These are phyloP conservation scores for Nestor notabilis DNA, from an alignment of 2,113 vertebrate genomes.

Conservation along the genomic window DNA sequence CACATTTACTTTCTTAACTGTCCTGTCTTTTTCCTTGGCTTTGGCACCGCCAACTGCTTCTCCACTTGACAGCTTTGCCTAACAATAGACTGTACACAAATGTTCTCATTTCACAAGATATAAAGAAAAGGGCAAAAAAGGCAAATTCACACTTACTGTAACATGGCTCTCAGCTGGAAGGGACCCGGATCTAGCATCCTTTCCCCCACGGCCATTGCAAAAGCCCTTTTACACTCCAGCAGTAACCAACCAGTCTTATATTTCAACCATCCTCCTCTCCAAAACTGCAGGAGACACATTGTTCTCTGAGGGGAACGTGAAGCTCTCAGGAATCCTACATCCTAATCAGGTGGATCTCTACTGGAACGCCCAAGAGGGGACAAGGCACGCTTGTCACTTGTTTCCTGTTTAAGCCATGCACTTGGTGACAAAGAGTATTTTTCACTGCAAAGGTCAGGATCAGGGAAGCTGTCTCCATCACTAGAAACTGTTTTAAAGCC, in stretches of 20 bases:
- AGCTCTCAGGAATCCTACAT: neutral
- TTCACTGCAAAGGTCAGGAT: neutral
- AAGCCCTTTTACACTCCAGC: fast-evolving
- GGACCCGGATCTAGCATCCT: neutral
- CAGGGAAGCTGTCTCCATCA: neutral
- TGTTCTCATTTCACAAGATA: neutral
- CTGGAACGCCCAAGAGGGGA: neutral
- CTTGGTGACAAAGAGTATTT: neutral
- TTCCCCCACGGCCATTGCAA: fast-evolving
- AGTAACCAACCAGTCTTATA: neutral
- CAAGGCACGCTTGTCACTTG: fast-evolving
- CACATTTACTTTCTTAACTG: neutral
- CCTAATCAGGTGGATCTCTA: neutral
- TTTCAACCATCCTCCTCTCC: neutral
- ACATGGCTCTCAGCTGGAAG: fast-evolving
- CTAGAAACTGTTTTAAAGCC: neutral
- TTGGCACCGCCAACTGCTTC: neutral
- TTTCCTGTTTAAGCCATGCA: neutral
- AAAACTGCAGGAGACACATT: neutral
- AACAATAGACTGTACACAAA: neutral
- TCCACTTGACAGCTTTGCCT: neutral
- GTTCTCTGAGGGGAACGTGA: neutral
- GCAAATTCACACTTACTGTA: too few species aligned
- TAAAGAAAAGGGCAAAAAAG: too few species aligned
- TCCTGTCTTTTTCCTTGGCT: neutral